phyloP scores from a whole-genome alignment of 2,888 invertebrate species.

The Plutella xylostella region DNA sequence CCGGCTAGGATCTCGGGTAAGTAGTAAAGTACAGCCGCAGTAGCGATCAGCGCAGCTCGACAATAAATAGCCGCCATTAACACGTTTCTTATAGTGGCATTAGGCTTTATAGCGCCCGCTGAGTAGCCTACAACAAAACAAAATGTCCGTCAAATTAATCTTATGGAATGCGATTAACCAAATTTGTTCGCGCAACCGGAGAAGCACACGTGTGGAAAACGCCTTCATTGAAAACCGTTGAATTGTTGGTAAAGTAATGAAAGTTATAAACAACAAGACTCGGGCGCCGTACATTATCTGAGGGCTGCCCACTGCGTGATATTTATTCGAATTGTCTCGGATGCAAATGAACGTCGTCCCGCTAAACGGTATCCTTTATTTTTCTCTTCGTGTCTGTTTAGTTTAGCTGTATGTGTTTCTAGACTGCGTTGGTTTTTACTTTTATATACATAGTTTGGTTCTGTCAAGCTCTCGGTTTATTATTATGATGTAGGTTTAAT shows the following conservation, averaged over 20 bases:
- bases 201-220: too few relatives aligned
- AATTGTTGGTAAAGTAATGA: slow-evolving; percentile 23
- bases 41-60: too few relatives aligned
- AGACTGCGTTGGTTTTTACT: too few relatives aligned
- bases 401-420: too few relatives aligned
- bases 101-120: slow-evolving; percentile 48
- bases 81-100: slow-evolving; percentile 52
- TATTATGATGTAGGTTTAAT: too few relatives aligned
- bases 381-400: slow-evolving; percentile 32
- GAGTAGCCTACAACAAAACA: slow-evolving; percentile 34
- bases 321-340: slow-evolving; percentile 36
- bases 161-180: slow-evolving; percentile 24
- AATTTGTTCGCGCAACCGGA: too few relatives aligned
- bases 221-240: too few relatives aligned
- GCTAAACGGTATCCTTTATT: slow-evolving; percentile 41
- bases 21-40: too few relatives aligned
- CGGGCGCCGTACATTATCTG: not conserved
- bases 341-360: slow-evolving; percentile 43
- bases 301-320: slow-evolving; percentile 29
- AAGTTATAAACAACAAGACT: slow-evolving; percentile 30
- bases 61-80: slow-evolving; percentile 49
- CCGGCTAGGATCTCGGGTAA: too few relatives aligned
- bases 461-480: too few relatives aligned
- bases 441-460: too few relatives aligned
- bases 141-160: slow-evolving; percentile 32